Evolutionary conservation across 2,113 vertebrate species (phyloP).

Genomic region (Mellivora capensis): DNA sequence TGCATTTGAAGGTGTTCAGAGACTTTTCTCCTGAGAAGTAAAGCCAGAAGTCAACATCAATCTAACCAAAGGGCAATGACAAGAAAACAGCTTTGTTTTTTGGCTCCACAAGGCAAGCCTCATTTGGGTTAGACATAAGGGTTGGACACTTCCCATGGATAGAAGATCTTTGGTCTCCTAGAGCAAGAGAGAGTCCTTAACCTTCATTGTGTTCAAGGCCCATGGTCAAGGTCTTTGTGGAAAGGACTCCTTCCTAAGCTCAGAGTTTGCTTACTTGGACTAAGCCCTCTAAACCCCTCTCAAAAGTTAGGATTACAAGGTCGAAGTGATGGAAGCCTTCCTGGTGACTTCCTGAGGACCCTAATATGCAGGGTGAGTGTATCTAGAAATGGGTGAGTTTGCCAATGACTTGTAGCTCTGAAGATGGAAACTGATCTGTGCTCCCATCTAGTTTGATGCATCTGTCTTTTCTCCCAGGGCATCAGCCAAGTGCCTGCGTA

Average conservation of each 20-base stretch:
- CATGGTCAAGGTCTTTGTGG: background rate
- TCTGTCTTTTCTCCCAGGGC: constrained; percentile 57
- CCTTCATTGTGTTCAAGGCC: background rate
- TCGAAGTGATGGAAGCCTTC: background rate
- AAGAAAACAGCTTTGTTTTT: background rate
- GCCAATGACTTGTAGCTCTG: background rate
- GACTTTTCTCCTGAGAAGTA: background rate
- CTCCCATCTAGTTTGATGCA: constrained; percentile 37
- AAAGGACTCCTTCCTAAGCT: background rate
- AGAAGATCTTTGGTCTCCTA: background rate
- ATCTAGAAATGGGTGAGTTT: background rate
- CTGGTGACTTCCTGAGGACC: background rate
- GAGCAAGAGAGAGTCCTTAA: accelerated
- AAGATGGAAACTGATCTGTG: constrained; percentile 24
- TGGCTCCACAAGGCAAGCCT: background rate
- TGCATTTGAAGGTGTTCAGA: background rate
- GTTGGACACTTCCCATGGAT: background rate
- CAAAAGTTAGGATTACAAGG: background rate
- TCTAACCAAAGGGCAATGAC: background rate
- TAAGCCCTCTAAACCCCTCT: background rate
- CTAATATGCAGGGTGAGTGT: background rate
- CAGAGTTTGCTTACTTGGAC: background rate
- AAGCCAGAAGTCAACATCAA: background rate
- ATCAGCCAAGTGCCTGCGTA: constrained; percentile 45
- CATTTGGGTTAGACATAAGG: background rate